Conservation (phyloP, 2,113 vertebrate species). For the Clarias magur region DNA sequence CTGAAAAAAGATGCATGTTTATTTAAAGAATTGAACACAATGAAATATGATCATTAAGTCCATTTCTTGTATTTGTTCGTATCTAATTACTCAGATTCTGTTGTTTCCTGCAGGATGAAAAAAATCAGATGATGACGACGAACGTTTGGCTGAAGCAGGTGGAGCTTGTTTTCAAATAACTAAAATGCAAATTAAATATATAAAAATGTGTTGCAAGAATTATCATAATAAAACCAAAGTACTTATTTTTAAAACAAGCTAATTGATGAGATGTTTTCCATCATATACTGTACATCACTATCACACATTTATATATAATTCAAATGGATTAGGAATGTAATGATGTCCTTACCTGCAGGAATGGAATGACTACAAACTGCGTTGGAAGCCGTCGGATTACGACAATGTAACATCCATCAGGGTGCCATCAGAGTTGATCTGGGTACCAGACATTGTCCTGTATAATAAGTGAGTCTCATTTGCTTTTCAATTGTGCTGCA, state of each 20-base stretch:
- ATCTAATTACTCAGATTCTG: neutral
- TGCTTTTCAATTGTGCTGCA: neutral
- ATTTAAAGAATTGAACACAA: neutral
- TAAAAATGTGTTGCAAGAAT: neutral
- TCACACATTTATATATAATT: neutral
- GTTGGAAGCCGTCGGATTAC: conserved; percentile 85
- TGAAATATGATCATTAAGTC: neutral
- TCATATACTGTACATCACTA: neutral
- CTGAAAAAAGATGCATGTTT: neutral
- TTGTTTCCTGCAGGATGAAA: conserved; percentile 75
- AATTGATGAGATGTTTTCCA: neutral
- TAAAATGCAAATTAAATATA: neutral
- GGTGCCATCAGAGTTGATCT: conserved; percentile 93
- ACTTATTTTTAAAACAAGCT: neutral
- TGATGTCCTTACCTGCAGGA: conserved; percentile 71
- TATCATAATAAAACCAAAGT: neutral
- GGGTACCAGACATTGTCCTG: conserved; percentile 92
- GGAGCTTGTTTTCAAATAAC: conserved; percentile 14
- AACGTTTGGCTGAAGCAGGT: conserved; percentile 89
- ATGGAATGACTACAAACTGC: conserved; percentile 92
- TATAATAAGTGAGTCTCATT: conserved; percentile 91
- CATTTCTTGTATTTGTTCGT: neutral
- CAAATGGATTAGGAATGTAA: neutral
- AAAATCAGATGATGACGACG: conserved; percentile 90
- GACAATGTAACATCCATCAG: conserved; percentile 92